Evolutionary conservation across 2,113 vertebrate species (phyloP).

Genomic region (Hiodon alosoides): DNA sequence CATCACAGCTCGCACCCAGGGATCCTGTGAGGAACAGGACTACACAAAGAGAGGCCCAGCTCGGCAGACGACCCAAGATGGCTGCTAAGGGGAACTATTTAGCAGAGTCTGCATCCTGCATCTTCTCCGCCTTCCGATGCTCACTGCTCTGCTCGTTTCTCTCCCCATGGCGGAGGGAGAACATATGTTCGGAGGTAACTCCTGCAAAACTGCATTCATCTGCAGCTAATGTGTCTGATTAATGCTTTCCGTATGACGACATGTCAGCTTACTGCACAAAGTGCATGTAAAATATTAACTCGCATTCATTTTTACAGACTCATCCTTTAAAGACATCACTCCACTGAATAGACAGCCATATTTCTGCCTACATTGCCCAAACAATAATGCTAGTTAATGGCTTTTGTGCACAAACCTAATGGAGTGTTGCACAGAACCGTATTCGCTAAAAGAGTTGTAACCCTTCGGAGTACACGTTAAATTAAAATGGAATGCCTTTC

Average conservation of each 20-base stretch:
- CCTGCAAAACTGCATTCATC: background rate
- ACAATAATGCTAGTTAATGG: slow-evolving; percentile 30
- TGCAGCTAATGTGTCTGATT: slow-evolving; percentile 14
- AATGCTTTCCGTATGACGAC: slow-evolving; percentile 9
- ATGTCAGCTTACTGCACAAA: background rate
- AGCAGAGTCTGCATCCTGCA: slow-evolving; percentile 1
- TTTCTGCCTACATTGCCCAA: slow-evolving; percentile 26
- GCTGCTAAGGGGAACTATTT: slow-evolving; percentile 25
- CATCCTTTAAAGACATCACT: background rate
- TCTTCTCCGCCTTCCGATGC: background rate
- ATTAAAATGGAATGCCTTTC: slow-evolving; percentile 33
- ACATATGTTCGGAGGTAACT: slow-evolving; percentile 9
- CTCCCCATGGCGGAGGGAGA: background rate
- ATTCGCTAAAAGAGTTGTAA: slow-evolving; percentile 31
- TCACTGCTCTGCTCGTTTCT: background rate
- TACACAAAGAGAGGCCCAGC: slow-evolving; percentile 36
- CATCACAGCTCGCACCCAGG: slow-evolving; percentile 62
- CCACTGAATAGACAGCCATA: slow-evolving; percentile 12
- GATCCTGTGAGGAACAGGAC: slow-evolving; percentile 42
- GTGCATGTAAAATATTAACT: too few relatives aligned
- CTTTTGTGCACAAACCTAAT: slow-evolving; percentile 35
- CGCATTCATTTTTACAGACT: background rate
- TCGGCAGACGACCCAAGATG: slow-evolving; percentile 28
- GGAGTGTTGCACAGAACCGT: slow-evolving; percentile 29
- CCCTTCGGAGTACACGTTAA: slow-evolving; percentile 20